These are phyloP conservation scores for Phataginus tetradactyla DNA, from an alignment of 2,797 vertebrate species.

Conservation along the genomic window DNA sequence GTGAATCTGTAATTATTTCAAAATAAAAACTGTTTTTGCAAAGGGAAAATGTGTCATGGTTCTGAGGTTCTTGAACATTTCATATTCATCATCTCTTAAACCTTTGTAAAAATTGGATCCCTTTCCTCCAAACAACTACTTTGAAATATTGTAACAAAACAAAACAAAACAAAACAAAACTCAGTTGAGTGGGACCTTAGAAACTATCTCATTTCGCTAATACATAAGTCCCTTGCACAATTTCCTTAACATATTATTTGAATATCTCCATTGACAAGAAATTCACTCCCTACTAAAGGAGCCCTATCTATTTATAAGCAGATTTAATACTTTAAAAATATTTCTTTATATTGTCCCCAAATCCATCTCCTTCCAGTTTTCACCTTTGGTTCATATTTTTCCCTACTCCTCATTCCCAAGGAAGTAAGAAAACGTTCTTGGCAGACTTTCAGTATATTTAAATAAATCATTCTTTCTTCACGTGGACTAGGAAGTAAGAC, in stretches of 20 bases:
- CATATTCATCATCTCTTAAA: constrained; percentile 1
- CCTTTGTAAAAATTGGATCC: constrained; percentile 27
- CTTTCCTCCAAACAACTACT: not conserved
- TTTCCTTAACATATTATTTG: not conserved
- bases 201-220: not conserved
- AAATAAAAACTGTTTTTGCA: not conserved
- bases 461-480: constrained; percentile 39
- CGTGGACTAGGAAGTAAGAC: constrained; percentile 35
- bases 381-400: constrained; percentile 20
- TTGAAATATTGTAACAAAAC: not conserved
- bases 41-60: not conserved
- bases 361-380: constrained; percentile 24
- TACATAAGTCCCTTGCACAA: not conserved
- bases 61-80: constrained; percentile 26
- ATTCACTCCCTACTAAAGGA: not conserved
- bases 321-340: not conserved
- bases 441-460: constrained; percentile 38
- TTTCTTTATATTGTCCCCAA: constrained; percentile 29
- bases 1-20: constrained; percentile 1
- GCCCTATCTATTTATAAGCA: not conserved
- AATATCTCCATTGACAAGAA: constrained; percentile 13
- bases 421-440: constrained; percentile 41
- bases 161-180: not conserved
- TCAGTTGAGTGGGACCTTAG: not conserved
- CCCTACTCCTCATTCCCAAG: not conserved